Percentiles rank a stretch among this genome's conserved stretches.
These are phyloP conservation scores for Malurus cyaneus DNA, from an alignment of 2,113 vertebrate genomes.

Conservation along the genomic window DNA sequence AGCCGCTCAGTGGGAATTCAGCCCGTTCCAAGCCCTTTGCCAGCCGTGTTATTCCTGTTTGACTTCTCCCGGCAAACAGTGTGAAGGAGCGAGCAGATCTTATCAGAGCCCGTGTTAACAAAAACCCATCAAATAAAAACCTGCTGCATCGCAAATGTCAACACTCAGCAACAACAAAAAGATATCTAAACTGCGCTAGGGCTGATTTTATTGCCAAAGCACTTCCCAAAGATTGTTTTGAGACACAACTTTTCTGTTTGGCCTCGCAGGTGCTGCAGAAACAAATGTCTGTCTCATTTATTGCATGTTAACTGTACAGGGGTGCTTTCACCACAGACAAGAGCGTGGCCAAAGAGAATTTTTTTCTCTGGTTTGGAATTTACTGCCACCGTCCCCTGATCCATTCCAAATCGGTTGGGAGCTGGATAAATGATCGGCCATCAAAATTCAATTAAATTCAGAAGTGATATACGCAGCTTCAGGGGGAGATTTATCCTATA, in stretches of 20 bases:
- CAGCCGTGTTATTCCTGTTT: constrained; percentile 32
- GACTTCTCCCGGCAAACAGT: constrained; percentile 57
- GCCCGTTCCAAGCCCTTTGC: constrained; percentile 2
- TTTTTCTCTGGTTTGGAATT: background rate
- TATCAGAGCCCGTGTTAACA: constrained; percentile 48
- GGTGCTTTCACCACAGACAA: background rate
- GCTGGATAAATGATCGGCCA: background rate
- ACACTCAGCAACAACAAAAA: background rate
- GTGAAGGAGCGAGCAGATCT: constrained; percentile 43
- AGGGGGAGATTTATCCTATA: background rate
- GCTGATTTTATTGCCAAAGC: constrained; percentile 38
- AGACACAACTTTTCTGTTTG: constrained; percentile 16
- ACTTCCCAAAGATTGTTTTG: constrained; percentile 18
- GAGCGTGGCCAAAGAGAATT: background rate
- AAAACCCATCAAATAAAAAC: constrained; percentile 49
- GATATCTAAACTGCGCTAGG: background rate
- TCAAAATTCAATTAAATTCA: background rate
- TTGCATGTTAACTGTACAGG: background rate
- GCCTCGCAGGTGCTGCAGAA: background rate
- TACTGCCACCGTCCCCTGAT: background rate
- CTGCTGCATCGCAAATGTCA: constrained; percentile 45
- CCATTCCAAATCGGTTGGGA: background rate
- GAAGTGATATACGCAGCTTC: background rate
- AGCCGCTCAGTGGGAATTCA: background rate
- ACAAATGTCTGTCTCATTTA: background rate